Base-by-base conservation (phyloP, 2,113 vertebrate species). In the Narcine bancroftii region DNA sequence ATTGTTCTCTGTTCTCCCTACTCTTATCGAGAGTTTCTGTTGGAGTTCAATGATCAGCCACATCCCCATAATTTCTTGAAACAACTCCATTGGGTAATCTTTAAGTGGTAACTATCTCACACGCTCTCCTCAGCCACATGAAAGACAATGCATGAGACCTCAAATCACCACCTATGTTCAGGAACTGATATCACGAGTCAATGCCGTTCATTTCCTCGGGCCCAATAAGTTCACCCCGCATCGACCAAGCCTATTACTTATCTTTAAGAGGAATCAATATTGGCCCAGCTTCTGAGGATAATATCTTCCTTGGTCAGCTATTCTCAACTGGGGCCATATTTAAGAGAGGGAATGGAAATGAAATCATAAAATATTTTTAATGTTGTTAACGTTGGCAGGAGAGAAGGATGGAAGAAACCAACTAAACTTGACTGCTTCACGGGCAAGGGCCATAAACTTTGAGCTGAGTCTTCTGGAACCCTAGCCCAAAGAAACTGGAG, bases 161-260 rank as follows among this genome's bases (percentile, higher is more conserved):
- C 4, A 60, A n/a, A 71, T 15, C 36, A 33, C 36, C 33, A 26
- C 42, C 66, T 11, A 21, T 47, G 89, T 0, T 45, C 24, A 66
- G 26, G 65, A 91, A 29, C 39, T 91, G 89, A 53, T 94, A 92
- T 81, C 92, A 92, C 92, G 26, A 19, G 76, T 93, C 92, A 93
- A 94, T 81, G 79, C 92, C 93, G 93, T 93, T 92, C 93, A 92
- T 95, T 95, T 95, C 94, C 94, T 0, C 39, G 93, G 93, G 93
- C 93, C 56, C 95, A 95, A 95, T 94, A 93, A 95, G 93, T 92
- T 93, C 6, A 85, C 50, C 93, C 76, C 92, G 15, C 95, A 96
- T 95, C 95, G 95, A 95, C 95, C 95, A 94, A 94, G 93, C 93
- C 94, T 93, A 93, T 94, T 95, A 24, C 94, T 13, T 92, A 92